A percentile compares a stretch with the other conserved stretches of the same genome.
phyloP scores from a whole-genome alignment of 1,140 invertebrate species.

The Dreissena rostriformis region DNA sequence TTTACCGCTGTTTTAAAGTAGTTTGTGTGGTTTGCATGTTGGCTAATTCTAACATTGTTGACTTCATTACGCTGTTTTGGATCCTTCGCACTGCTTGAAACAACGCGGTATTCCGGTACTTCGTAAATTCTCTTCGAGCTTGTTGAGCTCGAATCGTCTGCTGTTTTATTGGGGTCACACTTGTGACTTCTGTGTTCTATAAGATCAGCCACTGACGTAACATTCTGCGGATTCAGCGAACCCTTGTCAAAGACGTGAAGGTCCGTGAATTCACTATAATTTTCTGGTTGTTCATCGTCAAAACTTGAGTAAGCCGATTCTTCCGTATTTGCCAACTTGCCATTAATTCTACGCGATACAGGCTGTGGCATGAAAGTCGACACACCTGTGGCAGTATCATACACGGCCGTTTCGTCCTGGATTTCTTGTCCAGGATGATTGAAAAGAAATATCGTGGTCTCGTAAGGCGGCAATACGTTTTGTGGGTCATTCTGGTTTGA shows the following conservation, averaged over 20 bases:
- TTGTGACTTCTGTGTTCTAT: no score
- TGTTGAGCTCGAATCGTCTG: no score
- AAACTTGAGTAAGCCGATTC: constrained; percentile 50
- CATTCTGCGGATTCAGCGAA: no score
- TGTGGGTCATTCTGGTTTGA: background rate
- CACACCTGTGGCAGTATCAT: constrained; percentile 24
- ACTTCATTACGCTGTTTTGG: no score
- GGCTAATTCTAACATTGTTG: no score
- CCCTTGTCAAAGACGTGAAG: background rate
- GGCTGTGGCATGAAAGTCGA: constrained; percentile 43
- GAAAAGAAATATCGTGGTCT: constrained; percentile 54
- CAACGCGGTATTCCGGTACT: no score
- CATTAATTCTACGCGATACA: constrained; percentile 25
- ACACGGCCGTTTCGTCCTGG: constrained; percentile 42
- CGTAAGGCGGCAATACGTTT: background rate
- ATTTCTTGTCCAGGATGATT: constrained; percentile 31
- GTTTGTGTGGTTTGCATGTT: no score
- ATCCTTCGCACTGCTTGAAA: no score
- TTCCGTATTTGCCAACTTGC: constrained; percentile 33
- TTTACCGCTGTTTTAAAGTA: background rate
- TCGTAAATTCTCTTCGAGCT: no score
- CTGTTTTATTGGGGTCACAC: no score
- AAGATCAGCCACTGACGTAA: no score
- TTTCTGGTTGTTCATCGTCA: constrained; percentile 46
- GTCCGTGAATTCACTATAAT: constrained; percentile 10